A percentile compares a stretch with the other conserved stretches of the same genome.
These are phyloP conservation scores for Nyctibius bracteatus DNA, from an alignment of 2,113 vertebrate species.

Conservation along the genomic window DNA sequence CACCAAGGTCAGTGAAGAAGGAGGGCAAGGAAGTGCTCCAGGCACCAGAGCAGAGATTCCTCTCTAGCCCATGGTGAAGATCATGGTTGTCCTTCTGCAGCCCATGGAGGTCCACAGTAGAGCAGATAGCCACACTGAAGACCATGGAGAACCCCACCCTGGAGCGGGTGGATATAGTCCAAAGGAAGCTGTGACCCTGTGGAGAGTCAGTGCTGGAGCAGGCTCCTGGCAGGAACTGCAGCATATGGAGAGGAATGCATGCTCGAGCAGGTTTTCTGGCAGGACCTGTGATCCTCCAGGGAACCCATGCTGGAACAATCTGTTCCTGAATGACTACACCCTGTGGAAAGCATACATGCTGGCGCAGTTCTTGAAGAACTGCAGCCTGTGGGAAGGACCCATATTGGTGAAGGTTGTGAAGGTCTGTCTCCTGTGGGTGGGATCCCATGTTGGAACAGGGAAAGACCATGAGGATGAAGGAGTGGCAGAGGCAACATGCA, in stretches of 20 bases:
- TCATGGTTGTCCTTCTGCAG: too few relatives aligned
- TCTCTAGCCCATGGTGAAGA: background rate
- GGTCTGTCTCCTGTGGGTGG: rapidly evolving
- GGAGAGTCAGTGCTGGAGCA: background rate
- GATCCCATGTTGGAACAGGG: background rate
- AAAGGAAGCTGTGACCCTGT: background rate
- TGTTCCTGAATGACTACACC: background rate
- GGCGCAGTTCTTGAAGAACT: too few relatives aligned
- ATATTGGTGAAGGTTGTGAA: background rate
- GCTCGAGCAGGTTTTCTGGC: background rate
- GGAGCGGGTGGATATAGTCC: background rate
- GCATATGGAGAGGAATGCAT: background rate
- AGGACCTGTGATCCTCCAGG: rapidly evolving
- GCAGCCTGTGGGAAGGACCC: background rate
- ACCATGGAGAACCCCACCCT: too few relatives aligned
- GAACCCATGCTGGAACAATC: too few relatives aligned
- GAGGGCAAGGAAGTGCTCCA: background rate
- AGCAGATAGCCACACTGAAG: background rate
- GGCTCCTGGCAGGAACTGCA: background rate
- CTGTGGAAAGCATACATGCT: too few relatives aligned
- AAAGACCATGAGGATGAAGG: background rate
- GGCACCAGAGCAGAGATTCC: background rate
- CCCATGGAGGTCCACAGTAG: background rate
- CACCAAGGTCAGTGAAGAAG: background rate
- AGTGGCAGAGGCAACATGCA: background rate